Conservation (phyloP, 2,797 vertebrate species). For the Notolabrus celidotus region DNA sequence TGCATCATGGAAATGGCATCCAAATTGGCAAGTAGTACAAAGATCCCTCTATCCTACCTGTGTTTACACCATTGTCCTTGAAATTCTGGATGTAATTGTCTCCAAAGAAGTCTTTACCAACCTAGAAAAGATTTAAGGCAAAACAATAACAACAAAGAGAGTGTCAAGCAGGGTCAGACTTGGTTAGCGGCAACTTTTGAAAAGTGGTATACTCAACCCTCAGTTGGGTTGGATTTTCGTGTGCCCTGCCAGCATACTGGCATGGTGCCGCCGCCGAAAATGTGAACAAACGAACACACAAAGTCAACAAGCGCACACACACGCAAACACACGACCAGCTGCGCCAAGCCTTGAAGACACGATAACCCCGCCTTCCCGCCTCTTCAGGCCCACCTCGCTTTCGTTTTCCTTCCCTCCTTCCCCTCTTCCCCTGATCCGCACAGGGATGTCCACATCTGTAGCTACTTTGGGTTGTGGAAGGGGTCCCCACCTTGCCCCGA, state of each 20-base stretch:
- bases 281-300: slow-evolving; percentile 79
- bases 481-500: slow-evolving; percentile 83
- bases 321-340: slow-evolving; percentile 81
- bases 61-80: slow-evolving; percentile 91
- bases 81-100: slow-evolving; percentile 96
- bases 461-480: slow-evolving; percentile 80
- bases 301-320: slow-evolving; percentile 77
- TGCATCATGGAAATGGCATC: slow-evolving; percentile 49
- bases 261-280: slow-evolving; percentile 79
- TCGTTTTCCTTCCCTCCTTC: slow-evolving; percentile 73
- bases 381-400: slow-evolving; percentile 81
- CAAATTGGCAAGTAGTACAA: slow-evolving; percentile 50
- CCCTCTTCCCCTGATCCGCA: slow-evolving; percentile 73
- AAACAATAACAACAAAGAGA: slow-evolving; percentile 79
- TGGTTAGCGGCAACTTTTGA: slow-evolving; percentile 86
- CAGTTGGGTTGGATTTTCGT: slow-evolving; percentile 78
- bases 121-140: slow-evolving; percentile 85
- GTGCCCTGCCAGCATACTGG: slow-evolving; percentile 83
- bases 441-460: slow-evolving; percentile 85
- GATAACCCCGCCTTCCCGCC: slow-evolving; percentile 84
- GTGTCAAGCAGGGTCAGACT: slow-evolving; percentile 84
- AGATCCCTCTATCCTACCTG: slow-evolving; percentile 86
- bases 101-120: slow-evolving; percentile 97
- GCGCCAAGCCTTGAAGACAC: slow-evolving; percentile 87
- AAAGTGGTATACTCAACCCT: slow-evolving; percentile 80